phyloP scores from a whole-genome alignment of 92 coral and sea anemone species.

The Heteractis magnifica region DNA sequence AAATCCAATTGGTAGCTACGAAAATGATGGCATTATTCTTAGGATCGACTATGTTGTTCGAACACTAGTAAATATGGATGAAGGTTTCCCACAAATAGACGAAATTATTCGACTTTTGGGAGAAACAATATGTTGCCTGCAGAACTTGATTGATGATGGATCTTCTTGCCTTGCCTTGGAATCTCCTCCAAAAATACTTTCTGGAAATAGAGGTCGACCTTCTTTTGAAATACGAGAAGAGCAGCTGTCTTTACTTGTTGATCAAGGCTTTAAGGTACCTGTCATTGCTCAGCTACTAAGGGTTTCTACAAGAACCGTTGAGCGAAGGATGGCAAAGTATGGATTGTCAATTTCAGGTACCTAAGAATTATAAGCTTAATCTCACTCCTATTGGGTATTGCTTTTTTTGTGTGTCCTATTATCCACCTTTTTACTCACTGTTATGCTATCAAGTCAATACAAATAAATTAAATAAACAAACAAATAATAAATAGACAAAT shows the following conservation, averaged over 20 bases:
- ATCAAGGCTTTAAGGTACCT: conserved; percentile 40
- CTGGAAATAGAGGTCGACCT: conserved; percentile 36
- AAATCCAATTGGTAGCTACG: background rate
- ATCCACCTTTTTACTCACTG: too few relatives aligned
- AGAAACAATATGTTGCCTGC: conserved; percentile 13
- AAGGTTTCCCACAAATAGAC: conserved; percentile 31
- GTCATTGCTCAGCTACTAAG: conserved; percentile 30
- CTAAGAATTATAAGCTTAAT: too few relatives aligned
- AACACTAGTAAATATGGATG: conserved; percentile 46
- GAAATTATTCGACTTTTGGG: conserved; percentile 48
- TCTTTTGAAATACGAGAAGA: conserved; percentile 43
- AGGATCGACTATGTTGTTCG: background rate
- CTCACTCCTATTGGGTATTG: too few relatives aligned
- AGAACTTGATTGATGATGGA: background rate
- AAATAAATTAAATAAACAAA: too few relatives aligned
- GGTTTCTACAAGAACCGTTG: conserved; percentile 42
- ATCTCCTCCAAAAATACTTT: background rate
- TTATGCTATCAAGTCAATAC: too few relatives aligned
- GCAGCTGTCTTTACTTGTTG: conserved; percentile 46
- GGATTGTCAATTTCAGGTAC: conserved; percentile 55
- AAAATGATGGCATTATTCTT: background rate
- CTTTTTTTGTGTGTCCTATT: too few relatives aligned
- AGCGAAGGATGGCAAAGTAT: conserved; percentile 39
- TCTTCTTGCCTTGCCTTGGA: background rate
- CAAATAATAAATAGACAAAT: too few relatives aligned